Evolutionary conservation across 2,797 vertebrate species (phyloP).

Genomic region (Sebastes vulpes): DNA sequence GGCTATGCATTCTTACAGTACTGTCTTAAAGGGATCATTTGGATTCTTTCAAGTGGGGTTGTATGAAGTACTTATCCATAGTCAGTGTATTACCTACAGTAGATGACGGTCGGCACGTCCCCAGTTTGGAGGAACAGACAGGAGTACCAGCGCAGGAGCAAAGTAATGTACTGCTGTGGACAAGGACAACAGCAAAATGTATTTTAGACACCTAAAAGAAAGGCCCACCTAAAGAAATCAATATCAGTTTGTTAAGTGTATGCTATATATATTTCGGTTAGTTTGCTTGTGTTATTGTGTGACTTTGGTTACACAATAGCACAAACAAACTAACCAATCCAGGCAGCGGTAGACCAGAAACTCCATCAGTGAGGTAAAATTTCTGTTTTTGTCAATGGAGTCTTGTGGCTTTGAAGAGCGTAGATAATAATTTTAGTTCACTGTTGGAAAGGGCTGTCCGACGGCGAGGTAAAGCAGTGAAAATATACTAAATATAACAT

Average conservation of each 20-base stretch:
- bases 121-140: neutral
- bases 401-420: neutral
- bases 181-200: rapidly evolving
- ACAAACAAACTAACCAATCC: no score
- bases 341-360: no score
- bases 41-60: no score
- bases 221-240: neutral
- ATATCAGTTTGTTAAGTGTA: neutral
- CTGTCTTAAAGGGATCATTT: neutral
- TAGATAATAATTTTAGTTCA: neutral
- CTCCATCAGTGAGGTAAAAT: neutral
- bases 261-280: rapidly evolving
- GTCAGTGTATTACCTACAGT: neutral
- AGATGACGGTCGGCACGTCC: neutral
- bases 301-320: no score
- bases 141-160: no score
- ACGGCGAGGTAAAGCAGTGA: neutral
- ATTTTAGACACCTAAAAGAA: neutral
- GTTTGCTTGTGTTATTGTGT: neutral
- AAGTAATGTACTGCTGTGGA: neutral
- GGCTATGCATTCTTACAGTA: neutral
- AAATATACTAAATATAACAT: neutral
- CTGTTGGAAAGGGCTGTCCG: neutral
- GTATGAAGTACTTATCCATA: neutral
- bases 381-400: neutral